phyloP scores from a whole-genome alignment of 23 tunicate species.

The Aplidium turbinatum region DNA sequence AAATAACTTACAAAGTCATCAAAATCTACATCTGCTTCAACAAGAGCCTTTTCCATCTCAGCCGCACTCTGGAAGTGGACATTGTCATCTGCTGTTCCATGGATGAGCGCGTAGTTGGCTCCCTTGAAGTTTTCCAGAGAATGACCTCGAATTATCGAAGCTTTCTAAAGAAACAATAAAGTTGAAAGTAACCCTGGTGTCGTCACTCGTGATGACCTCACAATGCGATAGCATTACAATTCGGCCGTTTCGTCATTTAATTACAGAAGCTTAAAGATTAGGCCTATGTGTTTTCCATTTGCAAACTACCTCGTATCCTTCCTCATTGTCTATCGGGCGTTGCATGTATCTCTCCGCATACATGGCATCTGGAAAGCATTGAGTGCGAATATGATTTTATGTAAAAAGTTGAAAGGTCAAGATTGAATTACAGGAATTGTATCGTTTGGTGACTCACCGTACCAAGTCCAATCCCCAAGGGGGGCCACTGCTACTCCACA shows the following conservation, averaged over 20 bases:
- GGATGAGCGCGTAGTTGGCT: constrained; percentile 63
- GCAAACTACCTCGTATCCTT: constrained; percentile 55
- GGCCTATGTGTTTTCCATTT: background rate
- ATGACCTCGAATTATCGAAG: constrained; percentile 86
- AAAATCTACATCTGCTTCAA: constrained; percentile 89
- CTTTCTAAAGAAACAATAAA: constrained; percentile 35
- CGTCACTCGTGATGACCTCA: no score
- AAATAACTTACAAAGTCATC: constrained; percentile 94
- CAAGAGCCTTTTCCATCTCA: constrained; percentile 96
- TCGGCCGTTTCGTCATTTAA: background rate
- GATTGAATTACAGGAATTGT: no score
- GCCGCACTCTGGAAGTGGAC: constrained; percentile 98
- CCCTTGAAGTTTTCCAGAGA: constrained; percentile 74
- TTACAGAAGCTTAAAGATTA: background rate
- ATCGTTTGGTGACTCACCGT: constrained; percentile 94
- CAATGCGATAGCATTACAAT: no score
- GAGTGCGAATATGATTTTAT: no score
- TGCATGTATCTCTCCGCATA: constrained; percentile 99
- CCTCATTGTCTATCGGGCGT: constrained; percentile 37
- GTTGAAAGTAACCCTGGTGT: background rate
- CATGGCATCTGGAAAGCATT: constrained; percentile 91
- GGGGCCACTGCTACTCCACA: constrained; percentile 98
- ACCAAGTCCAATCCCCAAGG: constrained; percentile 82
- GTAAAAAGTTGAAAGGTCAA: no score
- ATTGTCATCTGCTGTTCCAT: constrained; percentile 98